phyloP scores from a whole-genome alignment of 2,888 invertebrate species.

The Mimas tiliae region DNA sequence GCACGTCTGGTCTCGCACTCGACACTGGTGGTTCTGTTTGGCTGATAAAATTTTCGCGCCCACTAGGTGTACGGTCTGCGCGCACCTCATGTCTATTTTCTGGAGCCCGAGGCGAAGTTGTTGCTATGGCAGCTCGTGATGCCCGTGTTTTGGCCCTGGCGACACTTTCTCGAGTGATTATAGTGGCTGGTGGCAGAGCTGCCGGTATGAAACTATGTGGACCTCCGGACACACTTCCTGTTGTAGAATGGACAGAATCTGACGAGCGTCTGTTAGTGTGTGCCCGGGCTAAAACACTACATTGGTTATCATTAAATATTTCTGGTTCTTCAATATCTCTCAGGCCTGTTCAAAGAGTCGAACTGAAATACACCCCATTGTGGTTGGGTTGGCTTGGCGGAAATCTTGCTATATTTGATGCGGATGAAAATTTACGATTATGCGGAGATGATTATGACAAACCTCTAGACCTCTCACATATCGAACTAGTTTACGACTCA shows the following conservation, averaged over 20 bases:
- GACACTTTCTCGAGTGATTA: constrained; percentile 93
- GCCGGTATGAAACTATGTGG: constrained; percentile 87
- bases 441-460: constrained; percentile 96
- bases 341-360: constrained; percentile 88
- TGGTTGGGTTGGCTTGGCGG: constrained; percentile 89
- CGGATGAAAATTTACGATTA: constrained; percentile 93
- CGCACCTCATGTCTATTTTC: constrained; percentile 98
- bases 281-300: constrained; percentile 92
- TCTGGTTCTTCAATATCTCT: constrained; percentile 78
- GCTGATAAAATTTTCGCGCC: constrained; percentile 94
- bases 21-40: constrained; percentile 99
- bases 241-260: constrained; percentile 92
- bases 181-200: constrained; percentile 75
- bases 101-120: constrained; percentile 96
- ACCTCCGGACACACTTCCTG: constrained; percentile 91
- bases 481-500: constrained; percentile 93
- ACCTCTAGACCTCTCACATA: constrained; percentile 90
- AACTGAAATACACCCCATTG: constrained; percentile 86
- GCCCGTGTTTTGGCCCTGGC: constrained; percentile 93
- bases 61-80: constrained; percentile 94
- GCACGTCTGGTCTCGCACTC: constrained; percentile 81
- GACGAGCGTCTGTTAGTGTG: constrained; percentile 94
- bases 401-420: constrained; percentile 94
- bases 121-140: constrained; percentile 74
- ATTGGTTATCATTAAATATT: constrained; percentile 91